phyloP scores from a whole-genome alignment of 2,888 invertebrate genomes.

The Abscondita cerata region DNA sequence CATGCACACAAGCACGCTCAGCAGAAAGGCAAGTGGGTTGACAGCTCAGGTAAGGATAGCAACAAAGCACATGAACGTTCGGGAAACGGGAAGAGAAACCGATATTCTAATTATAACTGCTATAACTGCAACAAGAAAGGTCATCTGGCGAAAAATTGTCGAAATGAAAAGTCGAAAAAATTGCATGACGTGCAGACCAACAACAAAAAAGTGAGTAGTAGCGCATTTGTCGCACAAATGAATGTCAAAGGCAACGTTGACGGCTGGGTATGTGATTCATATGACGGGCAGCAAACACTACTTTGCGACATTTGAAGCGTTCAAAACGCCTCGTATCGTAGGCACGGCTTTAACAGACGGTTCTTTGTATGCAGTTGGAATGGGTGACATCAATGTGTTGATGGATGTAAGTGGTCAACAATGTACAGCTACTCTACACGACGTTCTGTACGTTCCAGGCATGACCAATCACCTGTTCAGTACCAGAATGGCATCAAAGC shows the following conservation, averaged over 20 bases:
- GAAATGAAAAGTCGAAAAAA: too few species aligned
- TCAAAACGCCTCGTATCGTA: background rate
- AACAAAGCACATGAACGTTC: background rate
- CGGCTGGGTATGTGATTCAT: background rate
- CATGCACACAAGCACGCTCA: background rate
- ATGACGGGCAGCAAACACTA: conserved; percentile 3
- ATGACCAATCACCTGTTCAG: conserved; percentile 1
- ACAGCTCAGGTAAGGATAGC: background rate
- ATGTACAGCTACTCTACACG: too few species aligned
- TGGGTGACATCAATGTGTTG: background rate
- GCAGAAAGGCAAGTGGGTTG: background rate
- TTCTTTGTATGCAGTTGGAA: too few species aligned
- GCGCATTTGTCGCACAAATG: too few species aligned
- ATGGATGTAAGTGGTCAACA: background rate
- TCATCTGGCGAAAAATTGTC: background rate
- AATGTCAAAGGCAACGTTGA: background rate
- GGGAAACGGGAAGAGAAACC: background rate
- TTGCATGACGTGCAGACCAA: too few species aligned
- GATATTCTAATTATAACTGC: background rate
- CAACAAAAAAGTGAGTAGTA: too few species aligned
- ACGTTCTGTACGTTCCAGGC: background rate
- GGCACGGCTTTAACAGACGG: background rate
- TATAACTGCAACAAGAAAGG: background rate
- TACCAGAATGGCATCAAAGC: background rate
- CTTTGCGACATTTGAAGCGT: background rate